Conservation (phyloP, 2,113 vertebrate genomes). For the Halcyon senegalensis region DNA sequence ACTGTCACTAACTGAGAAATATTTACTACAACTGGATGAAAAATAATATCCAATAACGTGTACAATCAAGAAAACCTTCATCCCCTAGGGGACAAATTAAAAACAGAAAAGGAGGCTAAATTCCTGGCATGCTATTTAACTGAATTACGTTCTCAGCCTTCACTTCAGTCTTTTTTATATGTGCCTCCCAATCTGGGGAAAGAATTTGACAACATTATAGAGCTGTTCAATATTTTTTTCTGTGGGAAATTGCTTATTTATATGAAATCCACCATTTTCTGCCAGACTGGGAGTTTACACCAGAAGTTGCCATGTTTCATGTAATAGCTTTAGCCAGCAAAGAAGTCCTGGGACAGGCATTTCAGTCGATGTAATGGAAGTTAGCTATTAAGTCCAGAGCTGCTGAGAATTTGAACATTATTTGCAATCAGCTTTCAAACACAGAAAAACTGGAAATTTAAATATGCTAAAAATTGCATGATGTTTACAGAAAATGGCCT, state of each 20-base stretch:
- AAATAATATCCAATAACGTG: constrained; percentile 11
- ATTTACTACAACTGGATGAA: constrained; percentile 35
- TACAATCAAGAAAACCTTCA: constrained; percentile 4
- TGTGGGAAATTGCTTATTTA: background rate
- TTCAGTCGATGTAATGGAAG: background rate
- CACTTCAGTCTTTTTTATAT: background rate
- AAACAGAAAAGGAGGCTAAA: constrained; percentile 42
- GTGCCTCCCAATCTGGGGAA: background rate
- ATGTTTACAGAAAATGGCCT: background rate
- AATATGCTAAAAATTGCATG: background rate
- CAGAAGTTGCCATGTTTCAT: background rate
- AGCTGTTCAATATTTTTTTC: background rate
- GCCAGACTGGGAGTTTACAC: background rate
- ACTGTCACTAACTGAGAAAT: constrained; percentile 29
- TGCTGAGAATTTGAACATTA: background rate
- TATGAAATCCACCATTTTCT: background rate
- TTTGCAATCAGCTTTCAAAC: background rate
- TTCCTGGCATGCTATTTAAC: background rate
- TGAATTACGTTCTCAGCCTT: background rate
- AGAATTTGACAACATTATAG: background rate
- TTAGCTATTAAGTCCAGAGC: background rate
- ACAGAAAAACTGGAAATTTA: rapidly evolving
- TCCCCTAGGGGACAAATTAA: constrained; percentile 26
- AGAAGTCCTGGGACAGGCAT: background rate
- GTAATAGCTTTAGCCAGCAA: background rate